Base-by-base conservation (phyloP, 2,797 vertebrate species). In the Amblyopsis hoosieri region DNA sequence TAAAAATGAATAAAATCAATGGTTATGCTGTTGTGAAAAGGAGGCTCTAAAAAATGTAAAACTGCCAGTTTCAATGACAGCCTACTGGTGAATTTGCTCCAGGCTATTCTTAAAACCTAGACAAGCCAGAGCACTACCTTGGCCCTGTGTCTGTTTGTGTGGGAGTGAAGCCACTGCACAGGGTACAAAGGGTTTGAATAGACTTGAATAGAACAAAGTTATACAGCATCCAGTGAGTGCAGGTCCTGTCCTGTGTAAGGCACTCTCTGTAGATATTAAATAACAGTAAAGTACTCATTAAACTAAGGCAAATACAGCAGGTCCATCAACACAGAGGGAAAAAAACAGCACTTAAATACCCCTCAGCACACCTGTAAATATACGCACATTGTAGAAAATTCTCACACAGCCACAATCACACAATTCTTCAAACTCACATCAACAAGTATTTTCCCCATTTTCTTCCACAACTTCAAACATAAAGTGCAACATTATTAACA, bases 401-500 rank as follows among this genome's bases (percentile, higher is more conserved):
- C 71, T 65, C 49, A 4, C 19, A 15, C 14, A 31, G 29, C n/a
- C 50, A 57, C 60, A 62, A 57, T 72, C 66, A 76, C 57, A 75
- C 57, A 13, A 37, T 10, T 29, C n/a, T 52, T 65, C 50, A 42
- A 11, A 50, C 9, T 57, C 54, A 62, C 69, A 37, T 57, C 51
- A 52, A 72, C 55, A 78, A 64, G 69, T 52, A 64, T 69, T 17
- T 62, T 29, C 3, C 23, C 31, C 11, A 19, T 64, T 70, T 58
- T 61, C 49, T 57, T 61, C 57, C 54, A 66, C 65, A 60, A 61
- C 70, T 75, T 63, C 76, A 80, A 83, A 86, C 71, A 68, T 92
- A 91, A 92, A 92, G 89, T 92, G 89, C 90, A 91, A 89, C 78
- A 72, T 80, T 62, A 76, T 72, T 76, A 84, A 76, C 82, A 85